Conservation (phyloP, 1,140 invertebrate species). For the Brachionus asplanchnoidis region DNA sequence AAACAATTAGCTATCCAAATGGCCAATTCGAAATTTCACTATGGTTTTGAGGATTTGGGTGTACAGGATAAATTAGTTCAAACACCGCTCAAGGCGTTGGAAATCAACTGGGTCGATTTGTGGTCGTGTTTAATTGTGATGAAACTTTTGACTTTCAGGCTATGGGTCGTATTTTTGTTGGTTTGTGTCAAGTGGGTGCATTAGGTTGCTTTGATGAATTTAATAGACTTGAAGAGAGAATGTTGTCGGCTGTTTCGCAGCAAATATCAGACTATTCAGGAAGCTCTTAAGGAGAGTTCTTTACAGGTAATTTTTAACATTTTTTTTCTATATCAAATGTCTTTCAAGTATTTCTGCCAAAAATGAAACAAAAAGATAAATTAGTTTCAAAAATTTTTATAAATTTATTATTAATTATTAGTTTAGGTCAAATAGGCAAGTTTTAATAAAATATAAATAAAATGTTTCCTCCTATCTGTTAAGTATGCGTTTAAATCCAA, state of each 20-base stretch:
- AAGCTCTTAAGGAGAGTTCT: conserved; percentile 69
- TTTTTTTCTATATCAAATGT: not conserved
- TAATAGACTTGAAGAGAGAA: too few species aligned
- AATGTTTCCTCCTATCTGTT: too few species aligned
- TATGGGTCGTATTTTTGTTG: conserved; percentile 92
- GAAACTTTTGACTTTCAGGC: conserved; percentile 99
- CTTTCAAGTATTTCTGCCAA: too few species aligned
- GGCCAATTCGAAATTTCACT: too few species aligned
- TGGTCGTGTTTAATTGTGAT: conserved; percentile 98
- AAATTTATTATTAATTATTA: too few species aligned
- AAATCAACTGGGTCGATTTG: conserved; percentile 93
- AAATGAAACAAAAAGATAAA: too few species aligned
- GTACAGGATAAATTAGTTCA: conserved; percentile 88
- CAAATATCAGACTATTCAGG: conserved; percentile 99
- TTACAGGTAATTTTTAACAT: not conserved
- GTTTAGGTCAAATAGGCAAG: too few species aligned
- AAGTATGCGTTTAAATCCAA: too few species aligned
- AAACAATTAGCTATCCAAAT: too few species aligned
- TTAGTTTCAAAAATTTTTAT: too few species aligned
- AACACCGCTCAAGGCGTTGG: conserved; percentile 97
- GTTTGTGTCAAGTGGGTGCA: conserved; percentile 84
- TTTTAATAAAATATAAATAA: too few species aligned
- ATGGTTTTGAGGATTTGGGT: conserved; percentile 93
- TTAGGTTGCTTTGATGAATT: too few species aligned
- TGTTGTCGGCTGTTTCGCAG: conserved; percentile 97